phyloP scores from a whole-genome alignment of 2,113 vertebrate genomes.

The Neopipo cinnamomea region DNA sequence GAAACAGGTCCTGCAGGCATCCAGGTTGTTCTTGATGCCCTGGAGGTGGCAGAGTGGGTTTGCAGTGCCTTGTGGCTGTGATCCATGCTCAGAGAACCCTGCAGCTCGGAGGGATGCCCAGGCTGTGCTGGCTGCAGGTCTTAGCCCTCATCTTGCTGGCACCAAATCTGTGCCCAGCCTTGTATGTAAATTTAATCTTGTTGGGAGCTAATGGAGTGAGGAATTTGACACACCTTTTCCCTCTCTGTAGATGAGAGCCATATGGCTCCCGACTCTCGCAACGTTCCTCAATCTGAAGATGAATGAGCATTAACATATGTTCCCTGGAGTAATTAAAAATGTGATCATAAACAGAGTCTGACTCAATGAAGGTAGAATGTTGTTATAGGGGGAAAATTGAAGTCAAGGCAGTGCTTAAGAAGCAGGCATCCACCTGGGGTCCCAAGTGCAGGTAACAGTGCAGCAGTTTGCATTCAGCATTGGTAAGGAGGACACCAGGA shows the following conservation, averaged over 20 bases:
- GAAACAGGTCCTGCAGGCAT: rapidly evolving
- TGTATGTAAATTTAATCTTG: constrained; percentile 24
- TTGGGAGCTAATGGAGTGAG: constrained; percentile 23
- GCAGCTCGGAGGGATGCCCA: neutral
- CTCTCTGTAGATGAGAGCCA: neutral
- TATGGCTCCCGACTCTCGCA: constrained; percentile 3
- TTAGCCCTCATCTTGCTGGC: neutral
- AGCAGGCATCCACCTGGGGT: neutral
- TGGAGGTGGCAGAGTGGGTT: neutral
- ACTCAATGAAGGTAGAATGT: neutral
- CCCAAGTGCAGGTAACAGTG: neutral
- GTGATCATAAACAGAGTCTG: constrained; percentile 13
- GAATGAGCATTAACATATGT: constrained; percentile 31
- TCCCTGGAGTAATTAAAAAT: constrained; percentile 55
- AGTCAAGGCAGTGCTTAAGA: neutral
- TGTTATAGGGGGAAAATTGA: neutral
- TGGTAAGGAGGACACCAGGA: rapidly evolving
- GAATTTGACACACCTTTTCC: constrained; percentile 43
- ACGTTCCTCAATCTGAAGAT: neutral
- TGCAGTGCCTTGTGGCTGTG: neutral
- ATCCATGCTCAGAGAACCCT: rapidly evolving
- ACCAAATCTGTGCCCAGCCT: neutral
- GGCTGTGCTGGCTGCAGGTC: neutral
- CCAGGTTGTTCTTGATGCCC: neutral
- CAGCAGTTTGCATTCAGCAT: neutral